A percentile compares a stretch with the other conserved stretches of the same genome.
Evolutionary conservation across 1,140 invertebrate genomes (phyloP).

Genomic region (Cydia strobilella): DNA sequence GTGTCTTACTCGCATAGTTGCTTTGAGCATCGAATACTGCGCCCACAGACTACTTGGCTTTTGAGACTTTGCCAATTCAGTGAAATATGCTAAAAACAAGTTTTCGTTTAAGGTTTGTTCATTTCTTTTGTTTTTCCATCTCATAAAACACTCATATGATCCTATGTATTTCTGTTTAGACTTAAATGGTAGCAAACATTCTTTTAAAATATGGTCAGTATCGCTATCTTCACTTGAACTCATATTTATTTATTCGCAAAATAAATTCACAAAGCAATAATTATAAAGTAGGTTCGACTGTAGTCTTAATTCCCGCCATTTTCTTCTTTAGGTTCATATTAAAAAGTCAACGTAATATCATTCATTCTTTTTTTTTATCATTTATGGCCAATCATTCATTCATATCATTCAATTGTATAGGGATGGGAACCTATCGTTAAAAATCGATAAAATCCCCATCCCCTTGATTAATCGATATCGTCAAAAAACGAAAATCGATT

Average conservation of each 20-base stretch:
- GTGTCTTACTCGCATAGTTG: neutral
- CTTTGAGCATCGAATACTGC: slow-evolving; percentile 17
- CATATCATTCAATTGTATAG: too few relatives aligned
- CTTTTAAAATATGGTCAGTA: neutral
- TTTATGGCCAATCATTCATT: too few relatives aligned
- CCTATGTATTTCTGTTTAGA: neutral
- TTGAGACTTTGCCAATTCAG: neutral
- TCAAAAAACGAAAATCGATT: too few relatives aligned
- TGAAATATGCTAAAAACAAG: slow-evolving; percentile 1
- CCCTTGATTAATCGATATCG: too few relatives aligned
- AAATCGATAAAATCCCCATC: too few relatives aligned
- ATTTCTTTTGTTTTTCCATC: neutral
- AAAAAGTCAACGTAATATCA: too few relatives aligned
- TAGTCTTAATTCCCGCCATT: neutral
- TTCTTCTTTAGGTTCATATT: neutral
- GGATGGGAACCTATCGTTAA: too few relatives aligned
- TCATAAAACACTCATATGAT: neutral
- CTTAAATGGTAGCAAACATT: neutral
- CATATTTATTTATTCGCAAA: neutral
- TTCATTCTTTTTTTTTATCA: too few relatives aligned
- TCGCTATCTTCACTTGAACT: slow-evolving; percentile 1
- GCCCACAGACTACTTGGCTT: neutral
- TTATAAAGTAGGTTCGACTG: neutral
- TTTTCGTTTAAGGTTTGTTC: neutral
- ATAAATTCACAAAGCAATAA: neutral